Evolutionary conservation across 2,113 vertebrate species (phyloP), one percentile per base, ranked within the genome.

Genomic region (Archocentrus centrarchus): DNA sequence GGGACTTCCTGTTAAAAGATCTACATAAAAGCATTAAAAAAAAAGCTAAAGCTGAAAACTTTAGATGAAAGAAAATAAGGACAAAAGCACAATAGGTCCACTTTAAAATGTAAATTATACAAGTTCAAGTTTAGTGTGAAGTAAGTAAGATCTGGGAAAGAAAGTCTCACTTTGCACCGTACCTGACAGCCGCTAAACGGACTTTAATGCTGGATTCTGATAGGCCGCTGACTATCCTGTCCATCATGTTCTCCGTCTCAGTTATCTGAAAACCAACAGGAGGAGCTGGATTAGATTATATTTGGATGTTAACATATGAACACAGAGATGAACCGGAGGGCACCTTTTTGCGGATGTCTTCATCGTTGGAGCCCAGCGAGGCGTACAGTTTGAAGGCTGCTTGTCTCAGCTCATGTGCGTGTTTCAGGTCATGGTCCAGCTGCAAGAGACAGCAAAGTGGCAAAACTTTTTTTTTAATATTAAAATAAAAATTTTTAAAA

Each of bases 191-290:
- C 81, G 98, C 97, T 95, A 99, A 95, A 66, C 98, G 98, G 94
- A 99, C 98, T 96, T 99, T 99, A 95, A 99, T 97, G 96, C 97
- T 98, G 87, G 98, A 98, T 88, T 99, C 98, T 86, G 98, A 98
- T 80, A 99, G 96, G 95, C 98, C 98, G 79, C 97, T 99, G 85
- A 99, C 98, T 90, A 99, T 99, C 78, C 98, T 97, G 94, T 99
- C 98, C 98, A 99, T 99, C 98, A 99, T 99, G 96, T 98, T 99
- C 95, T 99, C 98, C 0, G 98, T 99, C 94, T 99, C 98, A 89
- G 99, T 99, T 93, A 99, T 99, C 98, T 99, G 95, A 66, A 11
- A 55, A 47, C 3, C 22, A 32, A 57, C 2, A 30, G 0, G 7
- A 15, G 2, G 24, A 5, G 17, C 6, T n/a, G 3, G 15, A 30